phyloP scores from a whole-genome alignment of 2,113 vertebrate genomes.

The Mesocricetus auratus region DNA sequence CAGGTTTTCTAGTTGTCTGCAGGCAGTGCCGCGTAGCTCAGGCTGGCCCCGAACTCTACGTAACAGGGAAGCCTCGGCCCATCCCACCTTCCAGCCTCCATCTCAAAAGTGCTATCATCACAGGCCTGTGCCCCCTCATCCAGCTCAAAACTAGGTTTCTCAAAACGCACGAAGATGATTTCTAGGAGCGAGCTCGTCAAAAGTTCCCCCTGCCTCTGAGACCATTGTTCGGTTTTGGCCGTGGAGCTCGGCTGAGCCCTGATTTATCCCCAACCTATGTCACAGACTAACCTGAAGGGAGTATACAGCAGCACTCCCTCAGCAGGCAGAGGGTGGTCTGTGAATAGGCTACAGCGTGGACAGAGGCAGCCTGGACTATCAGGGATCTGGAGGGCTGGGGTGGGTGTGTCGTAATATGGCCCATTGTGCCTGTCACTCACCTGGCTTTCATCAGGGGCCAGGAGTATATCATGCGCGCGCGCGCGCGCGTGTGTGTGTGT shows the following conservation, averaged over 20 bases:
- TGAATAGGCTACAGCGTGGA: not conserved
- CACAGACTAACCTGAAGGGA: not conserved
- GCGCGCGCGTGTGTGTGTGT: not conserved
- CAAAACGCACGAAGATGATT: not conserved
- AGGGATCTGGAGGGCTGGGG: not conserved
- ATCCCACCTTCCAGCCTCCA: not conserved
- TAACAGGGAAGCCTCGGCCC: no score
- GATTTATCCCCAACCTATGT: not conserved
- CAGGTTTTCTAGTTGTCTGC: not conserved
- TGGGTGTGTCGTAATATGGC: not conserved
- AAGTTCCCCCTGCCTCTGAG: not conserved
- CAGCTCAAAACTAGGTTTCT: not conserved
- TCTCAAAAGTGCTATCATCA: no score
- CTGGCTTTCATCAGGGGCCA: not conserved
- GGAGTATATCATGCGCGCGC: no score
- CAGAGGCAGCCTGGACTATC: not conserved
- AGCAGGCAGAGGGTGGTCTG: not conserved
- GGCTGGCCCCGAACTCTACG: not conserved
- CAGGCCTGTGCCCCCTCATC: no score
- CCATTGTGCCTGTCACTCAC: not conserved
- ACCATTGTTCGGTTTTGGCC: not conserved
- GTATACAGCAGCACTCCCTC: not conserved
- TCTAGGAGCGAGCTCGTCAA: not conserved
- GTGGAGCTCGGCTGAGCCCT: not conserved
- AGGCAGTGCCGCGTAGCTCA: not conserved